Evolutionary conservation across 1,140 invertebrate species (phyloP).

Genomic region (Drosophila insularis): DNA sequence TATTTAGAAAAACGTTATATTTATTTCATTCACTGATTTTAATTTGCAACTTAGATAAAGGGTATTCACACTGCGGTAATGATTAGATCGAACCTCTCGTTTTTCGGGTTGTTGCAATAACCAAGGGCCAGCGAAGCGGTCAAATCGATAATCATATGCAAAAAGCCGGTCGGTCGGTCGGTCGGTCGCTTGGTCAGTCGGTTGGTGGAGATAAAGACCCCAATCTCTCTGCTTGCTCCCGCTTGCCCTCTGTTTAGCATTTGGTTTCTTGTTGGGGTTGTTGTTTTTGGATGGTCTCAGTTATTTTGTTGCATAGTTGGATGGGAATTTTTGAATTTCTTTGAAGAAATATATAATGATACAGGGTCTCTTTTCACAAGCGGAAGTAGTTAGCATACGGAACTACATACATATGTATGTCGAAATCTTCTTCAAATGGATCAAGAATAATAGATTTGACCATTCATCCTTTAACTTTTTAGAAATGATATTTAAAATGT

Average conservation of each 20-base stretch:
- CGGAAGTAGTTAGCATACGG: not conserved
- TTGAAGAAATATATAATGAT: slow-evolving; percentile 34
- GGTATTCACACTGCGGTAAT: not conserved
- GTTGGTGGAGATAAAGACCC: not conserved
- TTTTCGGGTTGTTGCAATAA: slow-evolving; percentile 5
- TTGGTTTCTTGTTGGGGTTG: slow-evolving; percentile 41
- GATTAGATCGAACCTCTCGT: not conserved
- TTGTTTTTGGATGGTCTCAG: slow-evolving; percentile 34
- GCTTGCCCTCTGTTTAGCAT: slow-evolving; percentile 44
- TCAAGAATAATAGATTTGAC: no score
- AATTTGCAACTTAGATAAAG: not conserved
- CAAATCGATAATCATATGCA: slow-evolving; percentile 76
- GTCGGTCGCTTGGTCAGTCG: slow-evolving; percentile 51
- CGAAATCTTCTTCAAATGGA: not conserved
- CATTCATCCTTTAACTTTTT: no score
- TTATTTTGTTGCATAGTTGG: slow-evolving; percentile 55
- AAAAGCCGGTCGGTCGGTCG: slow-evolving; percentile 64
- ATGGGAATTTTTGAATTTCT: slow-evolving; percentile 32
- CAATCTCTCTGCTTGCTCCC: slow-evolving; percentile 11
- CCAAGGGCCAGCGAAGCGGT: slow-evolving; percentile 24
- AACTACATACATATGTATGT: no score
- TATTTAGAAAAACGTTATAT: no score
- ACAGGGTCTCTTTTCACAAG: slow-evolving; percentile 25
- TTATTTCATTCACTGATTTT: no score
- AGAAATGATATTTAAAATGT: no score